phyloP scores from a whole-genome alignment of 2,888 invertebrate genomes.

The Electrophaes corylata region DNA sequence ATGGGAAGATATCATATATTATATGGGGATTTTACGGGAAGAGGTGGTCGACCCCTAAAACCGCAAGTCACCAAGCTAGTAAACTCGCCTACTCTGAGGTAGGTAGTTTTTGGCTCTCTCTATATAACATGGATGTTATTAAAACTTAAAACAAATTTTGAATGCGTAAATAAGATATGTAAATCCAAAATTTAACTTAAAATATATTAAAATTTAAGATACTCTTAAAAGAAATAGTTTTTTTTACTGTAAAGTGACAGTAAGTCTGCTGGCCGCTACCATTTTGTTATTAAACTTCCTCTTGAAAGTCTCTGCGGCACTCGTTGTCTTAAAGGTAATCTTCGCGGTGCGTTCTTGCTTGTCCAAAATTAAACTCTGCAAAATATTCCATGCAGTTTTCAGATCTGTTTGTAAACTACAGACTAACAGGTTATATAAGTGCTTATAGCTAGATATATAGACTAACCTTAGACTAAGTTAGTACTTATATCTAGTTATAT shows the following conservation, averaged over 20 bases:
- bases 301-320: slow-evolving; percentile 71
- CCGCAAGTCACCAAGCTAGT: too few relatives aligned
- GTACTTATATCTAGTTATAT: background rate
- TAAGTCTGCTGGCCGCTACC: slow-evolving; percentile 76
- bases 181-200: too few relatives aligned
- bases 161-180: too few relatives aligned
- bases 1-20: too few relatives aligned
- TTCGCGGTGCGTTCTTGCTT: slow-evolving; percentile 72
- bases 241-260: slow-evolving; percentile 54
- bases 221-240: background rate
- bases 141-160: too few relatives aligned
- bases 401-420: slow-evolving; percentile 18
- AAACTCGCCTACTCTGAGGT: too few relatives aligned
- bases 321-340: slow-evolving; percentile 66
- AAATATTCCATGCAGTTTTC: slow-evolving; percentile 50
- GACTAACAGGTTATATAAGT: too few relatives aligned
- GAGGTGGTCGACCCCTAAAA: too few relatives aligned
- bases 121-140: too few relatives aligned
- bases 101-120: too few relatives aligned
- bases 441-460: background rate
- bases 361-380: slow-evolving; percentile 77
- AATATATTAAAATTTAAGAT: background rate
- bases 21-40: too few relatives aligned
- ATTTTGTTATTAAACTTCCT: slow-evolving; percentile 79
- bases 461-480: background rate